Base-by-base conservation (phyloP, 2,888 invertebrate genomes). In the Maniola hyperantus region DNA sequence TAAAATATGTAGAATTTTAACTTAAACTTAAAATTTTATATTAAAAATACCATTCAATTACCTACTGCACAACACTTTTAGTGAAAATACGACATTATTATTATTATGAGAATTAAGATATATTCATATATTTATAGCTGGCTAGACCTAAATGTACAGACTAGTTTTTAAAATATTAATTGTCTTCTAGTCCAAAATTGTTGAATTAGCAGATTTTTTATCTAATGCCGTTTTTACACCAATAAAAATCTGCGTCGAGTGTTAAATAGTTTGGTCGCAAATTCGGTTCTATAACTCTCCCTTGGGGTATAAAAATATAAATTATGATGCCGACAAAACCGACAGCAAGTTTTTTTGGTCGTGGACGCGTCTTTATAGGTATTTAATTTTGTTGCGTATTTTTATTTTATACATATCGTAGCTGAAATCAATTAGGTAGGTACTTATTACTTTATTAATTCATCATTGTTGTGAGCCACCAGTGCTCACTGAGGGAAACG, bases 141-240 rank as follows among this genome's bases (percentile, higher is more conserved):
- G 20, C 11, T 50, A n/a, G n/a, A n/a, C n/a, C n/a, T n/a, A 50
- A 50, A 50, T 50, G 50, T 50, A 50, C 50, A 50, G 20, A 50
- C 10, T 50, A 11, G 13, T 18, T 50, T 5, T 20, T 5, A 50
- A 20, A 26, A 18, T 20, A 50, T 50, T 15, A 15, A 26, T 26
- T 26, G 15, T 36, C 54, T 54, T 36, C 54, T 54, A 36, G 36
- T 53, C n/a, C 53, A 8, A 53, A 33, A 34, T 33, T 53, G 13
- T 53, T 20, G 51, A 26, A 2, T 33, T 53, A 33, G 53, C 15
- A 10, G 5, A 15, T 10, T 36, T 26, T 50, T 7, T 20, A 50
- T 5, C 6, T 5, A 50, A 50, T n/a, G 13, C 2, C 5, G 7
- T n/a, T 13, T n/a, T n/a, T 13, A 33, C 11, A 36, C n/a, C 18